Conservation (phyloP, 2,888 invertebrate species). For the Netelia virgata region DNA sequence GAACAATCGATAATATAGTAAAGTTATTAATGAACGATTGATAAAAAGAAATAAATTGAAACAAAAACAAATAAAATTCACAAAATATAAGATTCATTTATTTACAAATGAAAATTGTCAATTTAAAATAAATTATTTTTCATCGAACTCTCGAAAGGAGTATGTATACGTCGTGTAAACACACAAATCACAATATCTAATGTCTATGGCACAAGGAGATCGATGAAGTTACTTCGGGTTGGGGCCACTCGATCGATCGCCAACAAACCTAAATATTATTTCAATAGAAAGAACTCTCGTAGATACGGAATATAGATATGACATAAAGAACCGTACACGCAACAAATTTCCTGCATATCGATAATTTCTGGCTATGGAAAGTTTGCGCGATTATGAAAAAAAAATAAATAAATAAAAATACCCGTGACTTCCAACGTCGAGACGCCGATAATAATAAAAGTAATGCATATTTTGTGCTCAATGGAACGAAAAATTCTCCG, state of each 20-base stretch:
- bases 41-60: no score
- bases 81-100: no score
- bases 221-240: constrained; percentile 25
- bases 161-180: no score
- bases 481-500: constrained; percentile 18
- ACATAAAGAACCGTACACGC: not conserved
- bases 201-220: no score
- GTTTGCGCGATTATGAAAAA: constrained; percentile 3
- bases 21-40: no score
- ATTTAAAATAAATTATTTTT: no score
- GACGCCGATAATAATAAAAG: constrained; percentile 4
- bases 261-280: not conserved
- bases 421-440: constrained; percentile 3
- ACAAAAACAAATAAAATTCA: no score
- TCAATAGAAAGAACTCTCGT: not conserved
- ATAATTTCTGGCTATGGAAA: constrained; percentile 22
- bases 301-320: not conserved
- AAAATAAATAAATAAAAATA: not conserved
- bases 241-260: not conserved
- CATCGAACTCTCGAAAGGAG: no score
- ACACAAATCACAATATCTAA: no score
- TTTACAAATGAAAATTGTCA: no score
- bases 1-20: no score
- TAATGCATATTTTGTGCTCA: constrained; percentile 7
- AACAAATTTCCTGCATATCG: constrained; percentile 14